These are phyloP conservation scores for Pyrgilauda ruficollis DNA, from an alignment of 2,113 vertebrate genomes.

Conservation along the genomic window DNA sequence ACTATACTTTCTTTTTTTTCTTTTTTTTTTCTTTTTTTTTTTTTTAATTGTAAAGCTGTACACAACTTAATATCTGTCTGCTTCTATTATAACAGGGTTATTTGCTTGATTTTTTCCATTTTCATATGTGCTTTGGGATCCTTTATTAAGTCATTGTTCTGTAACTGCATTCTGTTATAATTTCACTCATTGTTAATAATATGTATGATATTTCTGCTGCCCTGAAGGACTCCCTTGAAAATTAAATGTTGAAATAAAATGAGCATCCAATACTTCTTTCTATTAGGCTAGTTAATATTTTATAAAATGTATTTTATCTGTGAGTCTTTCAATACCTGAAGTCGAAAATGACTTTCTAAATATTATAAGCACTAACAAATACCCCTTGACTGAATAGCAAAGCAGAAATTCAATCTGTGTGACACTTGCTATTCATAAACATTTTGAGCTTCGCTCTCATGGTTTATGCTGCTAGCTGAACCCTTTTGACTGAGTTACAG, in stretches of 20 bases:
- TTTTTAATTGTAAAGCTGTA: not conserved
- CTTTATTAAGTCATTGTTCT: constrained; percentile 44
- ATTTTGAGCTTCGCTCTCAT: not conserved
- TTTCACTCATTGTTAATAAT: constrained; percentile 50
- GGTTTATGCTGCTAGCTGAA: constrained; percentile 34
- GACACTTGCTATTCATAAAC: constrained; percentile 51
- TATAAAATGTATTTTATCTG: constrained; percentile 36
- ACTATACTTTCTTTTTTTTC: not conserved
- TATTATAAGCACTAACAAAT: constrained; percentile 56
- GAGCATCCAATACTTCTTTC: constrained; percentile 8
- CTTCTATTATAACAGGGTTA: not conserved
- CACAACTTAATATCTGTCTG: not conserved
- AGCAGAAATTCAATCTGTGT: constrained; percentile 49
- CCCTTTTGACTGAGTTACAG: constrained; percentile 15
- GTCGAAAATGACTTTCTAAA: constrained; percentile 49
- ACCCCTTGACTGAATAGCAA: constrained; percentile 52
- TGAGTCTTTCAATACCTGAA: constrained; percentile 39
- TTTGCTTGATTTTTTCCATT: not conserved
- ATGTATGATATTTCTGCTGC: constrained; percentile 20
- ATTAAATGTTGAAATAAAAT: constrained; percentile 66
- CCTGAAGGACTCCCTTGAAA: constrained; percentile 60
- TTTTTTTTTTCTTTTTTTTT: not conserved
- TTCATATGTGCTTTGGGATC: not conserved
- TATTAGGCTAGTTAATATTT: constrained; percentile 37
- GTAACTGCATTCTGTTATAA: constrained; percentile 40